Conservation (phyloP, 2,113 vertebrate species). For the Vombatus ursinus region DNA sequence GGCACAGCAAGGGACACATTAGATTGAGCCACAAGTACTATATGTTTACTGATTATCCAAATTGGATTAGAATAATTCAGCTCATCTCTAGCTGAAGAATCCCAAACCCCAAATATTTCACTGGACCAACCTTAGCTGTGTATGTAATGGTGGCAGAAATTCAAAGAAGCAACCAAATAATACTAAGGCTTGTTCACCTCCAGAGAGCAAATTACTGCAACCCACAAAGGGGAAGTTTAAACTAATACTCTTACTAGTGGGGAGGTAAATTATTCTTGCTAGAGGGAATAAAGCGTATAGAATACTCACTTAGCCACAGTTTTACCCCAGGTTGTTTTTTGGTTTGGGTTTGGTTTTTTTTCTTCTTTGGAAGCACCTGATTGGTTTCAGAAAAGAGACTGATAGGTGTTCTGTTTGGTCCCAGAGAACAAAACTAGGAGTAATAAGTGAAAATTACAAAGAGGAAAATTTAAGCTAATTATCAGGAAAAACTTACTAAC, state of each 20-base stretch:
- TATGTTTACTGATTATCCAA: background rate
- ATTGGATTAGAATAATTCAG: constrained; percentile 26
- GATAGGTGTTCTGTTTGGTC: background rate
- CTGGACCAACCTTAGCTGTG: background rate
- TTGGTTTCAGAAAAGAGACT: background rate
- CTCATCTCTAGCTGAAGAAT: background rate
- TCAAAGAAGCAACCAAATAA: background rate
- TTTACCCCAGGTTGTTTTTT: background rate
- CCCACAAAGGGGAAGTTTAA: background rate
- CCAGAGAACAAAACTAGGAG: background rate
- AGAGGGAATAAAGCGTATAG: background rate
- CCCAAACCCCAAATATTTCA: background rate
- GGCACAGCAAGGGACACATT: background rate
- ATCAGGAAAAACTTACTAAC: background rate
- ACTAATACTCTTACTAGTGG: background rate
- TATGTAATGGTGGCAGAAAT: background rate
- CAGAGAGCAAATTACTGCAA: background rate
- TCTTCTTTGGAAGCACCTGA: background rate
- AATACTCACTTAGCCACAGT: background rate
- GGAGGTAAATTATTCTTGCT: background rate
- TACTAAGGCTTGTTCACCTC: background rate
- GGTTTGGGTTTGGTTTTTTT: background rate
- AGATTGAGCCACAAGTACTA: background rate
- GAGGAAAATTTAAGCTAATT: background rate
- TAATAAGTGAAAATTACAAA: background rate